These are phyloP conservation scores for Trachelus tabidus DNA, from an alignment of 2,888 invertebrate genomes.

Conservation along the genomic window DNA sequence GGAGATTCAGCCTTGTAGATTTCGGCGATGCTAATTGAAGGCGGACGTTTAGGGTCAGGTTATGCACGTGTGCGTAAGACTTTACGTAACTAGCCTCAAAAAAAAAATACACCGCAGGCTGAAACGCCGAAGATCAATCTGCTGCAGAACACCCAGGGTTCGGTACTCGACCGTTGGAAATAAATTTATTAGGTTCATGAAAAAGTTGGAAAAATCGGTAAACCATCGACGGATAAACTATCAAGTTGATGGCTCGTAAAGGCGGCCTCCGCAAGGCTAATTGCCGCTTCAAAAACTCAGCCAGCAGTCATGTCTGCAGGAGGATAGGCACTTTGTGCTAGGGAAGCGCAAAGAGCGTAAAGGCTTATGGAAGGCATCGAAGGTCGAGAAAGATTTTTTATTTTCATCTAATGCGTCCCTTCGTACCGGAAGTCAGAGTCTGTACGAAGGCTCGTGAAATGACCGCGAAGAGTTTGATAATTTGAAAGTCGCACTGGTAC, in stretches of 20 bases:
- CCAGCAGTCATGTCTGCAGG: background rate
- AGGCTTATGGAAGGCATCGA: background rate
- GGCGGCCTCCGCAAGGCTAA: slow-evolving; percentile 31
- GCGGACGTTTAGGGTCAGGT: background rate
- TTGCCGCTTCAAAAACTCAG: slow-evolving; percentile 30
- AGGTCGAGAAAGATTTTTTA: background rate
- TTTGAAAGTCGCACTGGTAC: background rate
- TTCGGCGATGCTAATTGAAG: background rate
- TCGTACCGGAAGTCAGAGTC: background rate
- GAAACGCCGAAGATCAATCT: background rate
- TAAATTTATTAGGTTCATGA: slow-evolving; percentile 19
- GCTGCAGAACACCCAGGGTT: background rate
- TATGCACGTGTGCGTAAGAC: background rate
- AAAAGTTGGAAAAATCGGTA: slow-evolving; percentile 19
- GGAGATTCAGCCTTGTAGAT: background rate
- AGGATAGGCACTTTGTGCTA: background rate
- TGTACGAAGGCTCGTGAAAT: background rate
- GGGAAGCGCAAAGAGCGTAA: background rate
- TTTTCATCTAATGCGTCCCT: background rate
- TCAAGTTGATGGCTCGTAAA: slow-evolving; percentile 42
- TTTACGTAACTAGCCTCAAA: background rate
- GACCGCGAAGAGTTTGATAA: background rate
- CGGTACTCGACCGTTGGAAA: background rate
- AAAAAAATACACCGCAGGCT: background rate
- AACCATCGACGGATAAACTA: slow-evolving; percentile 37